Evolutionary conservation across 1,140 invertebrate genomes (phyloP).

Genomic region (roundworm (Caenorhabditis elegans)): DNA sequence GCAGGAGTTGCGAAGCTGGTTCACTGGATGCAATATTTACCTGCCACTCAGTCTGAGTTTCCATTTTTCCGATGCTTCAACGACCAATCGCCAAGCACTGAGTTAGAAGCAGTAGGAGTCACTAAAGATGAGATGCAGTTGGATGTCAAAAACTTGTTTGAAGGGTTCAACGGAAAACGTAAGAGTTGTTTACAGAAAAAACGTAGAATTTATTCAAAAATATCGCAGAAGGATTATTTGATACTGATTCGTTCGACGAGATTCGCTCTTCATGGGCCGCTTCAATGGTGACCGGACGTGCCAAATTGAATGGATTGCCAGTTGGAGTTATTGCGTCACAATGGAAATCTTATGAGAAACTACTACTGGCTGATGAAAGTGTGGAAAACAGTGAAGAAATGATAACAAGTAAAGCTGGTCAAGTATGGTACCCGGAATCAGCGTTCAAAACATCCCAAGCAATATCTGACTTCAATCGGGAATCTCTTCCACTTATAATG

Average conservation of each 20-base stretch:
- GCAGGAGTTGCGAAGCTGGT: constrained; percentile 87
- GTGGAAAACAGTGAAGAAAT: not conserved
- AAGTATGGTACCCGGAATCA: constrained; percentile 98
- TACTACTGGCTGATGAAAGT: not conserved
- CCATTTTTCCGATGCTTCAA: not conserved
- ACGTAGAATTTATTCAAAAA: not conserved
- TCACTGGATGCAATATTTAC: constrained; percentile 74
- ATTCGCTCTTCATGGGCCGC: constrained; percentile 96
- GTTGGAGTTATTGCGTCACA: constrained; percentile 88
- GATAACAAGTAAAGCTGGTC: constrained; percentile 13
- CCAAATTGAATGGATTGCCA: constrained; percentile 90
- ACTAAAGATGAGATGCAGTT: not conserved
- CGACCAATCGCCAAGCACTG: not conserved
- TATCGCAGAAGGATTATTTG: constrained; percentile 89
- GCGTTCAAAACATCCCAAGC: constrained; percentile 84
- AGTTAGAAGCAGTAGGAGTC: not conserved
- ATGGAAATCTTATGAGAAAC: not conserved
- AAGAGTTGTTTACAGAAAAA: not conserved
- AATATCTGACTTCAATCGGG: constrained; percentile 90
- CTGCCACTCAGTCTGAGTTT: constrained; percentile 50
- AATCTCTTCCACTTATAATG: constrained; percentile 90
- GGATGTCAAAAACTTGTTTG: not conserved
- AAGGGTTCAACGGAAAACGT: not conserved
- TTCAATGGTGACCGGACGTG: constrained; percentile 86
- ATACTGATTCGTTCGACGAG: constrained; percentile 85